Evolutionary conservation across 2,113 vertebrate species (phyloP).

Genomic region (Glareola pratincola): DNA sequence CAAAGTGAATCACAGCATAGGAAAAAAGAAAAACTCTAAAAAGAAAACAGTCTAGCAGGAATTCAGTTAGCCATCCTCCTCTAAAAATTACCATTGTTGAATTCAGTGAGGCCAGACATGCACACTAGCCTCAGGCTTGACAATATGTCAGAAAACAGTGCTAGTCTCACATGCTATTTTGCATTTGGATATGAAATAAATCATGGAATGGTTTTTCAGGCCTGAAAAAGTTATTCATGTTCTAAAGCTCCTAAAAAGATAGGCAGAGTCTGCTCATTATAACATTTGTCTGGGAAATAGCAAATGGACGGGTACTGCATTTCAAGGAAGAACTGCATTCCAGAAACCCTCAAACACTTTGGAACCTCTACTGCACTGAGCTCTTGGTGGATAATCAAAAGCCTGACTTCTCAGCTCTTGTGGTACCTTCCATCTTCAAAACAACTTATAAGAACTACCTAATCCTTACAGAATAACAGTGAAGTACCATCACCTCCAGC

Average conservation of each 20-base stretch:
- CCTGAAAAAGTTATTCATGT: not conserved
- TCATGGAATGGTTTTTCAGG: not conserved
- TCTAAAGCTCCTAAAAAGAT: not conserved
- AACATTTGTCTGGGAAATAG: not conserved
- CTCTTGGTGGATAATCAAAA: not conserved
- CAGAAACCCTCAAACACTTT: not conserved
- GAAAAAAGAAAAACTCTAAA: not conserved
- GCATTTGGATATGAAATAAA: constrained; percentile 38
- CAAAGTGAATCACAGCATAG: constrained; percentile 2
- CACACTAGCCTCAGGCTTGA: constrained; percentile 16
- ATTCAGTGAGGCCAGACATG: constrained; percentile 4
- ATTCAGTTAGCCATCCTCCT: constrained; percentile 10
- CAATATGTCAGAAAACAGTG: constrained; percentile 53
- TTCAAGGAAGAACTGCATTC: not conserved
- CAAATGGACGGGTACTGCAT: not conserved
- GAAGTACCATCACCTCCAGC: not conserved
- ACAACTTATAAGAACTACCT: not conserved
- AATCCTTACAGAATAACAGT: not conserved
- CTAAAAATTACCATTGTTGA: constrained; percentile 17
- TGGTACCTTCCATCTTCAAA: not conserved
- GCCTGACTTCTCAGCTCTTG: not conserved
- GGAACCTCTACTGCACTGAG: not conserved
- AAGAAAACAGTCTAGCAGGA: not conserved
- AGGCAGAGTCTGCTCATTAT: not conserved
- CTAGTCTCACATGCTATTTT: not conserved